These are phyloP conservation scores for Actenoides lindsayi DNA, from an alignment of 2,113 vertebrate genomes.

Conservation along the genomic window DNA sequence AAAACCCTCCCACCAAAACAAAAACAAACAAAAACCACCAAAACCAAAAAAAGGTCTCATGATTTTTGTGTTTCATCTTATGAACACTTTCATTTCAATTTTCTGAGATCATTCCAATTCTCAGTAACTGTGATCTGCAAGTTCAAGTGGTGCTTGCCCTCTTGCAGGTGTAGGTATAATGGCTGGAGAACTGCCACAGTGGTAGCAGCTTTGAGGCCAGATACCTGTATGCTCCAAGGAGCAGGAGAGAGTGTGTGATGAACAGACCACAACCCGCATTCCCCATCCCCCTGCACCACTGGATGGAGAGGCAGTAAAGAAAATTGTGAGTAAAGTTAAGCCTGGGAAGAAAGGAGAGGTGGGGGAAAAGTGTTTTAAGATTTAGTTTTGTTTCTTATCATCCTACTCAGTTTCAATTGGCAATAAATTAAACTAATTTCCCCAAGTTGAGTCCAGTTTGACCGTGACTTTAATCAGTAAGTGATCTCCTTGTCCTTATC, in stretches of 20 bases:
- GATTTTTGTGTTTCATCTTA: not conserved
- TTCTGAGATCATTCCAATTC: not conserved
- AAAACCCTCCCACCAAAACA: too few species aligned
- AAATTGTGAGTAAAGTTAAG: not conserved
- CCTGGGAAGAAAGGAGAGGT: not conserved
- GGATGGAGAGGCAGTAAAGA: not conserved
- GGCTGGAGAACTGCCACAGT: not conserved
- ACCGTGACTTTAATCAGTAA: too few species aligned
- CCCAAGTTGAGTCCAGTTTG: not conserved
- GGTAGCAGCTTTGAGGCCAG: not conserved
- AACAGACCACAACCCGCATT: not conserved
- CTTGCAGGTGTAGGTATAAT: not conserved
- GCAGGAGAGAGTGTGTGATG: not conserved
- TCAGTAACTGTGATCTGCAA: not conserved
- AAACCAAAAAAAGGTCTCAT: not conserved
- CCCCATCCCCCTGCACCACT: accelerated
- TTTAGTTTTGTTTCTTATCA: not conserved
- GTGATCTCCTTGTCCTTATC: not conserved
- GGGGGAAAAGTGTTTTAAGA: not conserved
- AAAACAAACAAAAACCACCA: too few species aligned
- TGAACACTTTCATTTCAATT: not conserved
- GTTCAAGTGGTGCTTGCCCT: not conserved
- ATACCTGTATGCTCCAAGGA: not conserved
- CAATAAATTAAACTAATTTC: not conserved
- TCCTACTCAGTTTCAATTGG: not conserved